phyloP scores from a whole-genome alignment of 2,888 invertebrate species.

The Apamea monoglypha region DNA sequence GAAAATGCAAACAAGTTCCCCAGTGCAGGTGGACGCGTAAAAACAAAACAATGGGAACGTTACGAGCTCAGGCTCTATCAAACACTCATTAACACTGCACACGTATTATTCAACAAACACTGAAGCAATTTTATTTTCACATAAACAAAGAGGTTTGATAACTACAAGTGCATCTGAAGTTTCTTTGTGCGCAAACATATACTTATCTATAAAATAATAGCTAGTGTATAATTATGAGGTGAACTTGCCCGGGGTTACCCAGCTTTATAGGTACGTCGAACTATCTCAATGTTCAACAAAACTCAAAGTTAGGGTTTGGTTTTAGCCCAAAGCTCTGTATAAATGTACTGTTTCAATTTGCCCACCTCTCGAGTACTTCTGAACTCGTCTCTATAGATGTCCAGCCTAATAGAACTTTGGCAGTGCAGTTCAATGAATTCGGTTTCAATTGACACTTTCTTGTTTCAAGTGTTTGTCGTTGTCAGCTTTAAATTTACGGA shows the following conservation, averaged over 20 bases:
- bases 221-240: conserved; percentile 48
- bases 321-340: conserved; percentile 44
- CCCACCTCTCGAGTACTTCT: conserved; percentile 41
- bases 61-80: conserved; percentile 67
- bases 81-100: conserved; percentile 70
- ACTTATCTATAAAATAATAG: conserved; percentile 33
- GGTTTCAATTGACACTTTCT: conserved; percentile 52
- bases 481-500: conserved; percentile 40
- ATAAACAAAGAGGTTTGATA: conserved; percentile 60
- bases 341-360: conserved; percentile 51
- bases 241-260: conserved; percentile 22
- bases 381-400: conserved; percentile 33
- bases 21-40: conserved; percentile 45
- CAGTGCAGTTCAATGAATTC: conserved; percentile 50
- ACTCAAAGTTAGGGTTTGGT: conserved; percentile 38
- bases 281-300: conserved; percentile 54
- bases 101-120: conserved; percentile 68
- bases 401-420: conserved; percentile 48
- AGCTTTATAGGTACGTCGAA: conserved; percentile 34
- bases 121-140: conserved; percentile 66
- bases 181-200: conserved; percentile 51
- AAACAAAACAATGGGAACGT: conserved; percentile 67
- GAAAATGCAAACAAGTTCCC: conserved; percentile 60
- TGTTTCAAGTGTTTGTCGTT: conserved; percentile 42
- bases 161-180: conserved; percentile 52